Percentiles rank a stretch among this genome's conserved stretches.
phyloP scores from a whole-genome alignment of 1,140 invertebrate species.

The Tyrophagus putrescentiae region DNA sequence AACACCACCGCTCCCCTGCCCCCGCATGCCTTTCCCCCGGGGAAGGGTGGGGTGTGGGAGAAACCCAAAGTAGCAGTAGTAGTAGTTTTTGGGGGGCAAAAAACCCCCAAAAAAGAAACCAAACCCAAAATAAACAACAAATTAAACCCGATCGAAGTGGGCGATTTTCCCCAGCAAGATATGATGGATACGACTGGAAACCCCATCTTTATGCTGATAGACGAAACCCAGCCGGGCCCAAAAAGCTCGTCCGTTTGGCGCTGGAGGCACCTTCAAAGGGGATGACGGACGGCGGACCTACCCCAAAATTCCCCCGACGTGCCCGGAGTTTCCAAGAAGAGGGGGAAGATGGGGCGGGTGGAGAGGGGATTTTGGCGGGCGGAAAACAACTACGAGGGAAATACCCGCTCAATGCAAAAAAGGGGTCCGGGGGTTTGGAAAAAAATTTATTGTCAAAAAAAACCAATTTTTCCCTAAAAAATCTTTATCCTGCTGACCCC shows the following conservation, averaged over 20 bases:
- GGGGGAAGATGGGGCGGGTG: no score
- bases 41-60: slow-evolving; percentile 18
- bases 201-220: slow-evolving; percentile 62
- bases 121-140: not conserved
- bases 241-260: slow-evolving; percentile 26
- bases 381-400: slow-evolving; percentile 20
- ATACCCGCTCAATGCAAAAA: not conserved
- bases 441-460: not conserved
- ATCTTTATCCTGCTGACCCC: slow-evolving; percentile 66
- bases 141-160: slow-evolving; percentile 48
- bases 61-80: not conserved
- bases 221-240: slow-evolving; percentile 42
- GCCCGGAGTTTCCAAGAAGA: slow-evolving; percentile 19
- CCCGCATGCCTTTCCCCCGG: slow-evolving; percentile 55
- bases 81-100: not conserved
- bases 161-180: slow-evolving; percentile 44
- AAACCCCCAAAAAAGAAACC: not conserved
- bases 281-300: slow-evolving; percentile 17
- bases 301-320: slow-evolving; percentile 23
- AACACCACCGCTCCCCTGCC: slow-evolving; percentile 65
- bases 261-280: slow-evolving; percentile 23
- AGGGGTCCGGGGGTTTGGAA: slow-evolving; percentile 10
- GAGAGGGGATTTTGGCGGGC: slow-evolving; percentile 24
- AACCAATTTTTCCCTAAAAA: slow-evolving; percentile 33
- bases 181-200: slow-evolving; percentile 63